Conservation (phyloP, 2,888 invertebrate genomes). For the Periphyllus acericola region DNA sequence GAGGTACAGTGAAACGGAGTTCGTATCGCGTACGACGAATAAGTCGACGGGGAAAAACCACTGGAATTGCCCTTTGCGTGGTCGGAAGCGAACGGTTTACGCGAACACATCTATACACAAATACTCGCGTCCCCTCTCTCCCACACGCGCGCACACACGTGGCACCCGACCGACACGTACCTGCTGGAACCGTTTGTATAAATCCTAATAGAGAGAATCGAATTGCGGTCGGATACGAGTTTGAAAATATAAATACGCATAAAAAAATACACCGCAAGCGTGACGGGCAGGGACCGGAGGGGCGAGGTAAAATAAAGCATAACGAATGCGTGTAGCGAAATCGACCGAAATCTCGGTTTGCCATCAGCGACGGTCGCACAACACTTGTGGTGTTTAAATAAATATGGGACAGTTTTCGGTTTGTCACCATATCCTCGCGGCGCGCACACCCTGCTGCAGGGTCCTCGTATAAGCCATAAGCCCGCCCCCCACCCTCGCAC, state of each 20-base stretch:
- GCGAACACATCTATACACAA: not conserved
- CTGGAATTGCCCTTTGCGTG: not conserved
- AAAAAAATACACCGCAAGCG: not conserved
- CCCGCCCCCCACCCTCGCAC: not conserved
- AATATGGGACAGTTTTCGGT: conserved; percentile 22
- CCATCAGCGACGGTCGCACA: not conserved
- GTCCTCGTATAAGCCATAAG: not conserved
- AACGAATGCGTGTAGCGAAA: not conserved
- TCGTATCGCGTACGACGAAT: not conserved
- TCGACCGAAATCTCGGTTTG: not conserved
- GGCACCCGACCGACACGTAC: not conserved
- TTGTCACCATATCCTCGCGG: not conserved
- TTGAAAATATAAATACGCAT: not conserved
- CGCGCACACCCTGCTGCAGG: not conserved
- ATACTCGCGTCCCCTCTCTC: not conserved
- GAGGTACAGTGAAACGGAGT: conserved; percentile 2
- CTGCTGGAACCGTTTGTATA: not conserved
- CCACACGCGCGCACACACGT: not conserved
- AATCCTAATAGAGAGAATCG: conserved; percentile 2
- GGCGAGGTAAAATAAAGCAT: not conserved
- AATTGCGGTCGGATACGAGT: not conserved
- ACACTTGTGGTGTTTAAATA: not conserved
- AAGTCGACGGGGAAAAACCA: conserved; percentile 1
- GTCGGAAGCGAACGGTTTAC: not conserved
- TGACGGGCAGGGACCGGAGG: not conserved